Conservation (phyloP, 35 echinoderm and acorn worm species). For the Anneissia japonica region DNA sequence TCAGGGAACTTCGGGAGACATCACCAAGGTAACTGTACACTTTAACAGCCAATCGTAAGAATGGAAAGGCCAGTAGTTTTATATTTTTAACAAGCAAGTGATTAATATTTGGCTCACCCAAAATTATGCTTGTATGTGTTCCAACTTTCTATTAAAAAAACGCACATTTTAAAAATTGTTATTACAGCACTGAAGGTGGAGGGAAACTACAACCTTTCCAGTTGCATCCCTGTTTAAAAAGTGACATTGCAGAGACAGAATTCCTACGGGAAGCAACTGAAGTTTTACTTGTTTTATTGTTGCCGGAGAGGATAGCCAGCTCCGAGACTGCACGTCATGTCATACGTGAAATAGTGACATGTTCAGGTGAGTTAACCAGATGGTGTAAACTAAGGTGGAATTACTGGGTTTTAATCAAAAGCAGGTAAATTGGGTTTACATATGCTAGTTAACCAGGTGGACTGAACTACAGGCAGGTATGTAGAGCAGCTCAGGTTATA, state of each 20-base stretch:
- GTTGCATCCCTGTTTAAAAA: conserved; percentile 78
- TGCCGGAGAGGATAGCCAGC: conserved; percentile 58
- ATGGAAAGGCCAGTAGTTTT: no score
- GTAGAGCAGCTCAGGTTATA: no score
- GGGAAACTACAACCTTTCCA: conserved; percentile 67
- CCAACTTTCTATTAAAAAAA: no score
- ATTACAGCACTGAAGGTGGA: conserved; percentile 35
- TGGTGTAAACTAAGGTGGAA: no score
- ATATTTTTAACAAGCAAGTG: no score
- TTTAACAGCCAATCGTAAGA: no score
- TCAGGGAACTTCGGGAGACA: conserved; percentile 70
- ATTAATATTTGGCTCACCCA: no score
- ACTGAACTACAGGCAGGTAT: no score
- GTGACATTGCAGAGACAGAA: conserved; percentile 59
- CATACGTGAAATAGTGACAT: conserved; percentile 76
- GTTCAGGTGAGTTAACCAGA: conserved; percentile 66
- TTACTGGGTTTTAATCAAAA: no score
- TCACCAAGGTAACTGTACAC: neutral
- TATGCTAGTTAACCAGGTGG: no score
- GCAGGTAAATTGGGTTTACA: no score
- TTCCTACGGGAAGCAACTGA: conserved; percentile 77
- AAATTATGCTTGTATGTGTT: no score
- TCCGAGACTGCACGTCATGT: conserved; percentile 81
- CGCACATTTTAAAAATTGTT: neutral
- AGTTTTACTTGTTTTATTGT: conserved; percentile 65